Evolutionary conservation across 2,888 invertebrate genomes (phyloP).

Genomic region (Chelonus formosanus): DNA sequence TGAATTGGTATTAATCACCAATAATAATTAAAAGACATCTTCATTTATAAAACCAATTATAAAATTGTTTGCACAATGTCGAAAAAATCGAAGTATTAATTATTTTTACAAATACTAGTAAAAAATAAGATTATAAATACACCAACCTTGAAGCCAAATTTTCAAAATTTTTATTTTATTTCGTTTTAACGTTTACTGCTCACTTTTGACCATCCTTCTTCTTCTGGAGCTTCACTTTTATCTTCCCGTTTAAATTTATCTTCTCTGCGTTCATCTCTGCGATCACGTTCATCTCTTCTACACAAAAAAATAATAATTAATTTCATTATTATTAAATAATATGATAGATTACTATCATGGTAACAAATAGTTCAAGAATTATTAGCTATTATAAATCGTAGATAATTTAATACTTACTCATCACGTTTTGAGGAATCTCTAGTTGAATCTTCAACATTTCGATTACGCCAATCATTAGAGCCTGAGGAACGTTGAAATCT

Average conservation of each 20-base stretch:
- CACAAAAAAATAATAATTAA: background rate
- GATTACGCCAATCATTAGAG: constrained; percentile 27
- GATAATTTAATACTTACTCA: constrained; percentile 21
- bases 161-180: too few species aligned
- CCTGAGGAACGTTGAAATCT: constrained; percentile 27
- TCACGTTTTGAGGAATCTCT: constrained; percentile 29
- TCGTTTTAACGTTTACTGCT: constrained; percentile 54
- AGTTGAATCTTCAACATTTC: constrained; percentile 26
- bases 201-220: constrained; percentile 60
- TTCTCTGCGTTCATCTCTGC: constrained; percentile 33
- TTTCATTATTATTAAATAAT: constrained; percentile 2
- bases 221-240: constrained; percentile 40
- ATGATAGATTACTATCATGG: background rate
- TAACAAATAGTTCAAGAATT: background rate
- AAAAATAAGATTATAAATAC: too few species aligned
- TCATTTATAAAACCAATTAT: too few species aligned
- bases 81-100: too few species aligned
- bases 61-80: too few species aligned
- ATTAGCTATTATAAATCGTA: background rate
- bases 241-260: constrained; percentile 41
- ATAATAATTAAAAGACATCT: too few species aligned
- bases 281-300: constrained; percentile 39
- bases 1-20: too few species aligned
- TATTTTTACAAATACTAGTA: too few species aligned
- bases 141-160: too few species aligned